phyloP scores from a whole-genome alignment of 2,888 invertebrate species.

The Lypha dubia region DNA sequence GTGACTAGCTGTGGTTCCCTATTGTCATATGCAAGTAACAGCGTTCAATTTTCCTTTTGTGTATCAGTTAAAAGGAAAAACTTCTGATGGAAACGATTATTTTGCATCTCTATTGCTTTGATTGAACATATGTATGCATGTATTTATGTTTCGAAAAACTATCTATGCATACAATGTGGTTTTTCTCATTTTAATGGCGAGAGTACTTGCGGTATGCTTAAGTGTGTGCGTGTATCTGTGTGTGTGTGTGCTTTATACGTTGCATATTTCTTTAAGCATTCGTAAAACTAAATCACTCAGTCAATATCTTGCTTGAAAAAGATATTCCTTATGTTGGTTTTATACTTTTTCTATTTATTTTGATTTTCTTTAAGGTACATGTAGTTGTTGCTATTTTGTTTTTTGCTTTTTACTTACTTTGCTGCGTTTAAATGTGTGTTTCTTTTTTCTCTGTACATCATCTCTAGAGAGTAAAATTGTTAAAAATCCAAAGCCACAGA shows the following conservation, averaged over 20 bases:
- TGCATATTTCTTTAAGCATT: constrained; percentile 58
- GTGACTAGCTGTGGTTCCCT: constrained; percentile 33
- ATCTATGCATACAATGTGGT: constrained; percentile 18
- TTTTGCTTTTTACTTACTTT: constrained; percentile 34
- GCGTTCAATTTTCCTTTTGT: background rate
- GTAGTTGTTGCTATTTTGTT: constrained; percentile 45
- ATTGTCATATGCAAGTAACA: background rate
- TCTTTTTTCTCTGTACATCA: constrained; percentile 36
- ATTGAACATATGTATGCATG: constrained; percentile 21
- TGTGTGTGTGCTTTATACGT: constrained; percentile 15
- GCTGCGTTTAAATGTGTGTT: constrained; percentile 7
- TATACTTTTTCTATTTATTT: constrained; percentile 36
- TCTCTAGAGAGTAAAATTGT: constrained; percentile 54
- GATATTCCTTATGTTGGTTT: constrained; percentile 55
- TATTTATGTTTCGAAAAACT: constrained; percentile 1
- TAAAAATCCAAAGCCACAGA: constrained; percentile 9
- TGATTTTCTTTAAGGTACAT: constrained; percentile 8
- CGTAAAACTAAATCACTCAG: constrained; percentile 65
- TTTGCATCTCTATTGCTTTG: constrained; percentile 34
- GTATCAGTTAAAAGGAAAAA: constrained; percentile 14
- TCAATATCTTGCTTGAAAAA: constrained; percentile 50
- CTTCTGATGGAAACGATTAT: constrained; percentile 41
- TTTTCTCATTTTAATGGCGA: constrained; percentile 24
- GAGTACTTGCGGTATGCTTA: constrained; percentile 1
- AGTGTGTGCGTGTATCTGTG: constrained; percentile 6